These are phyloP conservation scores for cat (Felis catus) DNA, from an alignment of 2,113 vertebrate genomes.

Conservation along the genomic window F.catus_Fca126_mat1.0 CM031418.1:52867001-52867500, in stretches of 20 bases:
- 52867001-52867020: neutral
- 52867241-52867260: too few relatives aligned
- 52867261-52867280: too few relatives aligned
- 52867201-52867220: neutral
- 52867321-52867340: too few relatives aligned
- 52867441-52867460: too few relatives aligned
- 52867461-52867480: neutral
- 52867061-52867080: neutral
- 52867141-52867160: too few relatives aligned
- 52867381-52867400: neutral
- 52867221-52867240: too few relatives aligned
- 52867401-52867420: neutral
- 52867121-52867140: too few relatives aligned
- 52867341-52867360: neutral
- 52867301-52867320: too few relatives aligned
- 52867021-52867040: neutral
- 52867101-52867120: too few relatives aligned
- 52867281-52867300: too few relatives aligned
- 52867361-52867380: neutral
- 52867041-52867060: neutral
- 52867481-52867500: neutral
- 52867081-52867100: neutral
- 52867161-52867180: too few relatives aligned
- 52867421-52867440: neutral
- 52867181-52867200: too few relatives aligned